Evolutionary conservation across 2,888 invertebrate species (phyloP), one percentile per base, ranked within the genome.

Genomic region (Ichneumoninae sp.): DNA sequence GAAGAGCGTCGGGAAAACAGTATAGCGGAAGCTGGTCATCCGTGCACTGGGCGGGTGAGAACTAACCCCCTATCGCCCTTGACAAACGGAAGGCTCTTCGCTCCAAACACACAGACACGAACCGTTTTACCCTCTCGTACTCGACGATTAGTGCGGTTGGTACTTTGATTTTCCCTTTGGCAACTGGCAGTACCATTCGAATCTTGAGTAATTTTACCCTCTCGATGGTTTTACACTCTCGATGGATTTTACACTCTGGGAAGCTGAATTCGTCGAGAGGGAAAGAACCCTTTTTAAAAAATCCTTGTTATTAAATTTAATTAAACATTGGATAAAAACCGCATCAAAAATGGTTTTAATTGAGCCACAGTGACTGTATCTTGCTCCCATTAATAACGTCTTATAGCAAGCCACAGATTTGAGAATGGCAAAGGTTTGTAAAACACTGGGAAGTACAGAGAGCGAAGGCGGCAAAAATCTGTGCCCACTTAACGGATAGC

Each of bases 401-500:
- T 30, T 63, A 30, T 16, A 57, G 57, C 16, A 7, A 13, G 73
- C 57, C 57, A 22, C 47, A 81, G 78, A 85, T 81, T 80, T 47
- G 63, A 57, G 66, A 81, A 85, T 85, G 54, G 71, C 75, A 76
- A 74, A 75, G 70, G 69, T 63, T 65, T 57, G 63, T 36, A n/a
- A 82, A 84, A 75, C 74, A 50, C 10, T 63, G 50, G 79, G 79
- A 75, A 63, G 26, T 63, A 63, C 63, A 16, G 1, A 30, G 63
- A 30, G 63, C 1, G 33, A 63, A 33, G n/a, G 63, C 16, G 63
- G 85, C 57, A 63, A 63, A 79, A 85, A 85, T 82, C 85, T 85
- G 66, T 85, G 85, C 76, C 82, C 85, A 79, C 79, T 85, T 85
- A 85, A 82, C 82, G 79, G 68, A 79, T 65, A 79, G 79, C 79